Evolutionary conservation across 2,888 invertebrate species (phyloP), one percentile per base, ranked within the genome.

Genomic region (Steinernema scapterisci): DNA sequence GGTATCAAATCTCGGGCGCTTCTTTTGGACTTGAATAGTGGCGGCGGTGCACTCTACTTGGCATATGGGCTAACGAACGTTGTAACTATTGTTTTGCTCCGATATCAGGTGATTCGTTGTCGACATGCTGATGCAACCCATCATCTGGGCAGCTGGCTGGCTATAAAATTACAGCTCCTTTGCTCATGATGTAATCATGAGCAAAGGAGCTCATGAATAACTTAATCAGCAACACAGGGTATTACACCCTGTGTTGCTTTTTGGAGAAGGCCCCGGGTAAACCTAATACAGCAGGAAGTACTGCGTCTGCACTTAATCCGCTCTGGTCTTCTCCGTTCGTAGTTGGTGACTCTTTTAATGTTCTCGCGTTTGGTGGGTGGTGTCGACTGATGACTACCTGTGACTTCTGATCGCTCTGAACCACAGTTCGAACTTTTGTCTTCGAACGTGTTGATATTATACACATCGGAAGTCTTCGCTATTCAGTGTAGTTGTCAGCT

Each of bases 381-480:
- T 38, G 63, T 25, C 31, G 63, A 16, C 38, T 52, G 19, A n/a
- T 63, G 27, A 31, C 16, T 16, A 31, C 25, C 31, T 13, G 31
- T 31, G 63, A 63, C 63, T 63, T 63, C 63, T 63, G 63, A 63
- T 31, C 63, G 11, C 63, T 19, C 5, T 63, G 63, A 63, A 63
- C 63, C 38, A 63, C 63, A 27, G 31, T 16, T 63, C 63, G 25
- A 63, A 63, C 63, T 63, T 63, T 63, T 63, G 63, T 63, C 63
- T 63, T 63, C 31, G 63, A 21, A 63, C 63, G 63, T 38, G 63
- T 19, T 63, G 63, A 63, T 27, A 27, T 16, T 9, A 31, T n/a
- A n/a, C n/a, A 54, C 25, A 11, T 7, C 16, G 48, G 11, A 63
- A 31, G 31, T 25, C 27, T 63, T 25, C 63, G 63, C 25, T 31